Percentiles rank a stretch among this genome's conserved stretches.
phyloP scores from a whole-genome alignment of 1,140 invertebrate genomes.

The Cecropterus lyciades region DNA sequence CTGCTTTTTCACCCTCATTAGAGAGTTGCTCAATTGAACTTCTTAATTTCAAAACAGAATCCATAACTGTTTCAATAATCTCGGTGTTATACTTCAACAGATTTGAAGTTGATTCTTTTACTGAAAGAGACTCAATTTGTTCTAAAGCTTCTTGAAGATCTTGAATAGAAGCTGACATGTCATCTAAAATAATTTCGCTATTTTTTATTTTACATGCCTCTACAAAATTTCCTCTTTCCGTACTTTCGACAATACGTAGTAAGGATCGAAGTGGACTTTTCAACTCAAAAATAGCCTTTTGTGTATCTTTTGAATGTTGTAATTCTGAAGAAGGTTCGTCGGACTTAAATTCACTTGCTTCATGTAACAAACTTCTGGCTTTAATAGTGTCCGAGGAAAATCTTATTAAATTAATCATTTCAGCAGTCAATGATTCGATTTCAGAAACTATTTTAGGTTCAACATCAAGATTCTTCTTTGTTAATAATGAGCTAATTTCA shows the following conservation, averaged over 20 bases:
- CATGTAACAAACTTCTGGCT: slow-evolving; percentile 77
- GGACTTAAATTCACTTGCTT: slow-evolving; percentile 81
- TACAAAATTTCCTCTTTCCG: slow-evolving; percentile 48
- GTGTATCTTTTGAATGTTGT: slow-evolving; percentile 80
- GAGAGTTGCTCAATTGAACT: slow-evolving; percentile 70
- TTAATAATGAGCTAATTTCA: slow-evolving; percentile 49
- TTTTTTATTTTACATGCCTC: slow-evolving; percentile 50
- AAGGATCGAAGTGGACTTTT: slow-evolving; percentile 70
- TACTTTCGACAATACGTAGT: slow-evolving; percentile 60
- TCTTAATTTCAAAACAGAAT: slow-evolving; percentile 67
- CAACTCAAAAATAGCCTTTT: slow-evolving; percentile 78
- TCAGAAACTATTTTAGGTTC: slow-evolving; percentile 57
- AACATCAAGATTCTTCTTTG: slow-evolving; percentile 43
- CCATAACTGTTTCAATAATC: slow-evolving; percentile 73
- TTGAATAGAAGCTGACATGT: slow-evolving; percentile 84
- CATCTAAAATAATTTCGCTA: slow-evolving; percentile 69
- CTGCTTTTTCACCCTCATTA: slow-evolving; percentile 49
- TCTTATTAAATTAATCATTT: slow-evolving; percentile 81
- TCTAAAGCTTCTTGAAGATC: slow-evolving; percentile 81
- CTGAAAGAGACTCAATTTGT: slow-evolving; percentile 71
- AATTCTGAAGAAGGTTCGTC: slow-evolving; percentile 72
- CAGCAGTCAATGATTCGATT: slow-evolving; percentile 74
- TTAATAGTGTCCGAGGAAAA: slow-evolving; percentile 83
- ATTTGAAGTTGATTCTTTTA: slow-evolving; percentile 60
- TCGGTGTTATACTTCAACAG: slow-evolving; percentile 70